Percentiles rank a stretch among this genome's conserved stretches.
Evolutionary conservation across 2,888 invertebrate genomes (phyloP).

Genomic region (Eilema sororculum): DNA sequence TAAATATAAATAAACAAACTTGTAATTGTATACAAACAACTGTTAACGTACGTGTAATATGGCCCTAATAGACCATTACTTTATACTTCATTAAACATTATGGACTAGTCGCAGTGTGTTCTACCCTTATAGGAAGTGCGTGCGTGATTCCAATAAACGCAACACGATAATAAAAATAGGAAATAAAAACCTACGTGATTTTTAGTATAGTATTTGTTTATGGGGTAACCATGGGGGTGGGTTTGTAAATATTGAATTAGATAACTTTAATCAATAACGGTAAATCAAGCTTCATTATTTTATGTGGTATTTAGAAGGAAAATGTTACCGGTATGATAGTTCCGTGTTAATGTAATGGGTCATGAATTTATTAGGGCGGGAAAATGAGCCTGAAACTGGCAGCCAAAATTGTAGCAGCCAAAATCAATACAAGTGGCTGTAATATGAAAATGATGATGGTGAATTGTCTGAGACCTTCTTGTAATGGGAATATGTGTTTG

Average conservation of each 20-base stretch:
- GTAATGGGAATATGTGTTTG: too few relatives aligned
- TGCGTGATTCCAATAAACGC: slow-evolving; percentile 54
- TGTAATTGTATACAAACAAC: slow-evolving; percentile 21
- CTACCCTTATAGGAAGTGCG: slow-evolving; percentile 51
- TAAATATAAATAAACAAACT: slow-evolving; percentile 18
- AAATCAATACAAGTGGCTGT: too few relatives aligned
- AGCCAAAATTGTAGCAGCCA: too few relatives aligned
- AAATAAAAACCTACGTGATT: slow-evolving; percentile 47
- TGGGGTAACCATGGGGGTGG: slow-evolving; percentile 25
- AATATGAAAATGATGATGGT: too few relatives aligned
- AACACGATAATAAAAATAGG: slow-evolving; percentile 52
- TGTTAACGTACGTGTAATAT: slow-evolving; percentile 24
- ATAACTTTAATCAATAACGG: slow-evolving; percentile 21
- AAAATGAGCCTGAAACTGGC: too few relatives aligned
- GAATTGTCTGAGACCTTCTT: too few relatives aligned
- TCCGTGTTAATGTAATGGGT: slow-evolving; percentile 6
- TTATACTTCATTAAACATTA: slow-evolving; percentile 45
- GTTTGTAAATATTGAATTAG: slow-evolving; percentile 51
- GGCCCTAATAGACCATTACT: slow-evolving; percentile 31
- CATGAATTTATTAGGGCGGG: slow-evolving; percentile 12
- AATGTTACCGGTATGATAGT: slow-evolving; percentile 8
- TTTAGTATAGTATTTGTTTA: slow-evolving; percentile 42
- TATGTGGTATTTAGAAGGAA: slow-evolving; percentile 8
- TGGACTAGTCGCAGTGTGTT: slow-evolving; percentile 19
- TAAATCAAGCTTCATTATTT: slow-evolving; percentile 35